Evolutionary conservation across 2,888 invertebrate species (phyloP).

Genomic region (Melipona beecheii): DNA sequence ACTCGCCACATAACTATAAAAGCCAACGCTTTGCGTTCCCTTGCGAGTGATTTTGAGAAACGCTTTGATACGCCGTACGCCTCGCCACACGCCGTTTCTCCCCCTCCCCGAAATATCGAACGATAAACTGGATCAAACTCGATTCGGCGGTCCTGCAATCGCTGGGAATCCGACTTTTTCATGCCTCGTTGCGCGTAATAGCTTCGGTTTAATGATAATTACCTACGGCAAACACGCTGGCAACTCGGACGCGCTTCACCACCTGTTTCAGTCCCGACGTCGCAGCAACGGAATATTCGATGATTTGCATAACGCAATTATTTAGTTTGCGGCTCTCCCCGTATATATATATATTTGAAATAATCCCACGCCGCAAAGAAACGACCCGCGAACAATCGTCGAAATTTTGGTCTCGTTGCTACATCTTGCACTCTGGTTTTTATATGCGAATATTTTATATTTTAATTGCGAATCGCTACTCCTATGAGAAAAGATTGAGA

Average conservation of each 20-base stretch:
- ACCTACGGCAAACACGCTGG: slow-evolving; percentile 14
- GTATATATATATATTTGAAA: background rate
- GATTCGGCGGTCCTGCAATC: background rate
- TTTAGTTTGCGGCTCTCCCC: slow-evolving; percentile 5
- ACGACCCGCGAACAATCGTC: background rate
- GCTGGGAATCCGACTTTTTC: background rate
- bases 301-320: background rate
- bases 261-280: slow-evolving; percentile 1
- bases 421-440: too few species aligned
- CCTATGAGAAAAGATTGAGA: background rate
- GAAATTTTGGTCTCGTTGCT: background rate
- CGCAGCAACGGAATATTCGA: slow-evolving; percentile 6
- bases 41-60: slow-evolving; percentile 48
- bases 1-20: slow-evolving; percentile 22
- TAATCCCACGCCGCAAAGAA: background rate
- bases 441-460: too few species aligned
- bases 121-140: background rate
- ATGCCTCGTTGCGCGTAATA: background rate
- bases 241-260: slow-evolving; percentile 11
- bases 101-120: background rate
- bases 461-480: too few species aligned
- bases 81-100: slow-evolving; percentile 4
- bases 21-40: slow-evolving; percentile 23
- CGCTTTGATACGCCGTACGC: slow-evolving; percentile 19
- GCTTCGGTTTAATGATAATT: slow-evolving; percentile 12